Conservation (phyloP, 1,140 invertebrate species). For the Pomacea maculata region DNA sequence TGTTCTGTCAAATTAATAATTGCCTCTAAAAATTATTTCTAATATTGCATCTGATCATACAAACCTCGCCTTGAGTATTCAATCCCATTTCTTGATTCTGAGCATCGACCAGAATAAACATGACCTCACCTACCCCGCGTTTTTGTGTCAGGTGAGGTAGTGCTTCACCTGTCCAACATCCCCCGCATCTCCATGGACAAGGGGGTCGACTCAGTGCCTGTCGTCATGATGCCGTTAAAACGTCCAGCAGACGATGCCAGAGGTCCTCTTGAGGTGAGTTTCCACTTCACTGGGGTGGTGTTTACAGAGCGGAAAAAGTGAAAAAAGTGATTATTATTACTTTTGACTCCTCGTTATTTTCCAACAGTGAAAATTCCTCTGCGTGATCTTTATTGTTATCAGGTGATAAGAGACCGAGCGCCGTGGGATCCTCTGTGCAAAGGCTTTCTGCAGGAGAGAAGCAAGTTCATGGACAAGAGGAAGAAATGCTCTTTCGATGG, state of each 20-base stretch:
- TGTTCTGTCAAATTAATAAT: no score
- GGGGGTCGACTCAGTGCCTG: slow-evolving; percentile 45
- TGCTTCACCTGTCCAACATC: slow-evolving; percentile 75
- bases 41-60: no score
- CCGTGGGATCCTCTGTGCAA: slow-evolving; percentile 49
- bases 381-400: neutral
- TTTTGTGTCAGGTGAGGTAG: slow-evolving; percentile 75
- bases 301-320: neutral
- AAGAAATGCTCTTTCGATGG: no score
- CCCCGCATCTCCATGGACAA: slow-evolving; percentile 32
- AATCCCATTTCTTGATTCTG: no score
- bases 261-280: slow-evolving; percentile 44
- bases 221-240: slow-evolving; percentile 52
- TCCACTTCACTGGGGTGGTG: no score
- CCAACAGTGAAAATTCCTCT: neutral
- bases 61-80: no score
- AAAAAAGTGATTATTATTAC: no score
- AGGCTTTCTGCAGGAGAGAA: slow-evolving; percentile 43
- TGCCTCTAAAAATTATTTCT: no score
- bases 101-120: no score
- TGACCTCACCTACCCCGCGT: no score
- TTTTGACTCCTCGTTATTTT: neutral
- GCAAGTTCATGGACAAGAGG: slow-evolving; percentile 28
- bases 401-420: slow-evolving; percentile 47
- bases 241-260: slow-evolving; percentile 31